Evolutionary conservation across 2,888 invertebrate genomes (phyloP), one percentile per base, ranked within the genome.

Genomic region (Ptilodon capucinus): DNA sequence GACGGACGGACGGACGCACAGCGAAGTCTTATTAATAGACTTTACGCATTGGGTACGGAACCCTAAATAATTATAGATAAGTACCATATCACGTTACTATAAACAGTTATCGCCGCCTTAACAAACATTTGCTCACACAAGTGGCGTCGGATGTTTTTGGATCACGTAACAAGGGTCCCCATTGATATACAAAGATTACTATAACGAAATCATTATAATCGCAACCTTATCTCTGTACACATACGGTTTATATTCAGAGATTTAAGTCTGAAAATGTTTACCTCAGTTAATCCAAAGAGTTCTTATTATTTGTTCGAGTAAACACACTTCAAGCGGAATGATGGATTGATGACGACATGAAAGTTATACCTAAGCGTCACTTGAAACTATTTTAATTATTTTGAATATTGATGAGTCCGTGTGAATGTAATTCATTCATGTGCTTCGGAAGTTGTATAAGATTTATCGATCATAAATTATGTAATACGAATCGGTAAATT

Each of bases 121-220:
- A 74, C 73, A 74, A 78, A 79, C 68, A 75, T 83, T 82, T 76
- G 74, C 69, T 65, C 71, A 71, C 64, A 71, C 73, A 70, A 81
- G 82, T 82, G 77, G 71, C 75, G 73, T 84, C 76, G 79, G 79
- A 84, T 81, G 81, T 82, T 81, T 82, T 79, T 70, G 72, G 79
- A 82, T 83, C 84, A 79, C 74, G 75, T 72, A n/a, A 83, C 80
- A 83, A 84, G 77, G 71, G 77, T 74, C 70, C 69, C 77, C 79
- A 80, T 81, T 81, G 78, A 83, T 81, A 78, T 70, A 64, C 67
- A 61, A 60, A 57, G 55, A 59, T 48, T 54, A 60, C 39, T 32
- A 42, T 30, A 40, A 46, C 42, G 51, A 23, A 34, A 6, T 0
- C 46, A 40, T 17, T 40, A 38, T 2, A 63, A 44, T 46, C 17